Evolutionary conservation across 2,113 vertebrate genomes (phyloP).

Genomic region (Sprattus sprattus): DNA sequence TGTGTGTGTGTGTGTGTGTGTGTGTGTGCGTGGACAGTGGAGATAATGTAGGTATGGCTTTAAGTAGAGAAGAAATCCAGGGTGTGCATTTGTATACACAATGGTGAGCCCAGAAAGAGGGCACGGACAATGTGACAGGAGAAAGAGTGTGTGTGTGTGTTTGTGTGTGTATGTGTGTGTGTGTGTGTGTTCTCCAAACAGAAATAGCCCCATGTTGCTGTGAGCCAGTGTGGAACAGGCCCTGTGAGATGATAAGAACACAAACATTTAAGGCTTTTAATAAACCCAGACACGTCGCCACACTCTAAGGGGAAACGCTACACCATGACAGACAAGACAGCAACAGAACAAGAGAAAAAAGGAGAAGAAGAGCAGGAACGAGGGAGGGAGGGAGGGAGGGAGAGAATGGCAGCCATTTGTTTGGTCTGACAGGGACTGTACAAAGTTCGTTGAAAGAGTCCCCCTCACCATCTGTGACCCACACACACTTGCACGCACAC

Average conservation of each 20-base stretch:
- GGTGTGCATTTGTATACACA: background rate
- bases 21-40: background rate
- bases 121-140: background rate
- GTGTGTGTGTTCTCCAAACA: conserved; percentile 9
- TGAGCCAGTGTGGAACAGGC: conserved; percentile 11
- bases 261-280: conserved; percentile 35
- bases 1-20: background rate
- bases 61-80: too few relatives aligned
- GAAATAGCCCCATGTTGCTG: conserved; percentile 23
- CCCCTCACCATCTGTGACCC: conserved; percentile 23
- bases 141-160: conserved; percentile 3
- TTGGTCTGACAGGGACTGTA: conserved; percentile 38
- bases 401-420: conserved; percentile 8
- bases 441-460: conserved; percentile 22
- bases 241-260: conserved; percentile 19
- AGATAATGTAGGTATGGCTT: background rate
- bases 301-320: conserved; percentile 29
- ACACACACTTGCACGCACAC: background rate
- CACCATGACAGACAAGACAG: background rate
- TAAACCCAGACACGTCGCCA: conserved; percentile 1
- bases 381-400: background rate
- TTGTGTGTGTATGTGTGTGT: background rate
- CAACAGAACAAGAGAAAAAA: background rate
- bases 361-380: background rate
- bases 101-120: background rate